Percentiles rank a stretch among this genome's conserved stretches.
These are phyloP conservation scores for Phainopepla nitens DNA, from an alignment of 2,113 vertebrate species.

Conservation along the genomic window DNA sequence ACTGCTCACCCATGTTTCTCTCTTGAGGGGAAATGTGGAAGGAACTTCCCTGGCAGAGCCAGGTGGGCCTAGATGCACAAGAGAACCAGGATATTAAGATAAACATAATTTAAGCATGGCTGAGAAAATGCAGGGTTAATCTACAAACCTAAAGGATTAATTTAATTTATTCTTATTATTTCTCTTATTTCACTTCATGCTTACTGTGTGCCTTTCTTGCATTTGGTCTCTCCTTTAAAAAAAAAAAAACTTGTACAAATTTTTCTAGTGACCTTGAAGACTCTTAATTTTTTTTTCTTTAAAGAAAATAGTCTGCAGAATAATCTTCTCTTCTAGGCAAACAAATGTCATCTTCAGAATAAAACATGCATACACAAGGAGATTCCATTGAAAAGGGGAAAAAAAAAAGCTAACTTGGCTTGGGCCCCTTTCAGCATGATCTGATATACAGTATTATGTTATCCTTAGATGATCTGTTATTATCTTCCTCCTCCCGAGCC, in stretches of 20 bases:
- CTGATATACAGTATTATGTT: not conserved
- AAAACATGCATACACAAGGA: not conserved
- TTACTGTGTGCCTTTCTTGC: not conserved
- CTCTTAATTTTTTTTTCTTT: not conserved
- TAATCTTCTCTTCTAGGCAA: constrained; percentile 5
- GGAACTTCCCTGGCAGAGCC: not conserved
- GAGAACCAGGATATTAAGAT: not conserved
- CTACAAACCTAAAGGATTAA: not conserved
- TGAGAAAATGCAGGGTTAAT: not conserved
- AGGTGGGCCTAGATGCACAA: not conserved
- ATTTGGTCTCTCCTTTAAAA: not conserved
- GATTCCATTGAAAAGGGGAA: not conserved
- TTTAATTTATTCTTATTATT: not conserved
- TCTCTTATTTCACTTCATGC: not conserved
- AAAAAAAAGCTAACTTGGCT: not conserved
- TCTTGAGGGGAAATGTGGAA: not conserved
- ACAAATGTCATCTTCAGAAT: not conserved
- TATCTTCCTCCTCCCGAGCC: not conserved
- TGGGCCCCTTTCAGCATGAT: not conserved
- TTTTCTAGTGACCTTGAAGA: not conserved
- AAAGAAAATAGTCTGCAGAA: not conserved
- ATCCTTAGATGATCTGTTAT: constrained; percentile 34
- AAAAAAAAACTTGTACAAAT: not conserved
- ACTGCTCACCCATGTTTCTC: not conserved
- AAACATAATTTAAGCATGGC: not conserved